Percentiles rank a stretch among this genome's conserved stretches.
phyloP scores from a whole-genome alignment of 2,888 invertebrate genomes.

The Gastracanthus pulcherrimus region DNA sequence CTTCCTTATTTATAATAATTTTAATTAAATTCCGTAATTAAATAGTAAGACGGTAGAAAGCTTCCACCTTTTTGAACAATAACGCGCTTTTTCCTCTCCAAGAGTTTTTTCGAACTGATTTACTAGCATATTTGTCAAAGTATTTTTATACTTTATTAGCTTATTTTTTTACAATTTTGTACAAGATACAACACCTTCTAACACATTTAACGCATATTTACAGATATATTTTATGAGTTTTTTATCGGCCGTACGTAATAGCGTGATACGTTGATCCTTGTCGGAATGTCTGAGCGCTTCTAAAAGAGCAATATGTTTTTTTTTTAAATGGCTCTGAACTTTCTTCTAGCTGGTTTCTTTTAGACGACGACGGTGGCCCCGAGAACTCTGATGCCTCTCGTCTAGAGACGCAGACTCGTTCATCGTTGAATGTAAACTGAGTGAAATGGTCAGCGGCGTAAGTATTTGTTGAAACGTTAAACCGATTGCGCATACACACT shows the following conservation, averaged over 20 bases:
- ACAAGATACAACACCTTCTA: neutral
- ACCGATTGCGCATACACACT: neutral
- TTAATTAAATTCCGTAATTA: too few species aligned
- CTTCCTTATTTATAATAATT: too few species aligned
- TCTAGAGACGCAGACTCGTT: too few species aligned
- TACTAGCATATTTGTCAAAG: neutral
- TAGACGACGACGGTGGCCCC: too few species aligned
- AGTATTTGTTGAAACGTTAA: too few species aligned
- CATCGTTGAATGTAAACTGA: neutral
- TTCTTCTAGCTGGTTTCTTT: too few species aligned
- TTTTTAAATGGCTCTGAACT: neutral
- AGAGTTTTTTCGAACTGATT: neutral
- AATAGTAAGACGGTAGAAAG: too few species aligned
- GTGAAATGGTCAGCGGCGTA: too few species aligned
- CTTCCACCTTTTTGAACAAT: too few species aligned
- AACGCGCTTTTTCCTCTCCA: slow-evolving; percentile 15
- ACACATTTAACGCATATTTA: neutral
- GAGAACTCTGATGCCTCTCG: too few species aligned
- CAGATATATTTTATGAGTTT: neutral
- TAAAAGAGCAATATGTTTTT: neutral
- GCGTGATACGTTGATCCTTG: neutral
- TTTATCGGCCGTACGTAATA: neutral
- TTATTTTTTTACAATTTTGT: too few species aligned
- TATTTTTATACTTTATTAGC: neutral
- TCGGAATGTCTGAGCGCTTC: neutral